Conservation (phyloP, 2,113 vertebrate species). For the Sylvietta virens region DNA sequence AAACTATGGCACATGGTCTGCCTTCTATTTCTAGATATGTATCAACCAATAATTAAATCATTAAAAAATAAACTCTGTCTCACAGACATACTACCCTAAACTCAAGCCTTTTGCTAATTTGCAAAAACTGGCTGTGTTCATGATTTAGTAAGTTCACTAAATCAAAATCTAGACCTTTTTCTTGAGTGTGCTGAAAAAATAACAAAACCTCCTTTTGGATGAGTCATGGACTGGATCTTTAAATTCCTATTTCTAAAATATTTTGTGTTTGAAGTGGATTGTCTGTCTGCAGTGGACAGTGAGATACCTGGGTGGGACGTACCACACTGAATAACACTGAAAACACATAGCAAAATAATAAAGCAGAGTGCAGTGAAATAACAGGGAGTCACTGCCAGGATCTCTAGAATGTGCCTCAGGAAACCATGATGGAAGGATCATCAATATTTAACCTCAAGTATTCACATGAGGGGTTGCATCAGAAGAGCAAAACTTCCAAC, state of each 20-base stretch:
- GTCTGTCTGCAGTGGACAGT: neutral
- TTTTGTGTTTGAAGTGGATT: neutral
- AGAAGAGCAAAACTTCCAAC: neutral
- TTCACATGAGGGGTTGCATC: neutral
- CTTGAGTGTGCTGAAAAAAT: neutral
- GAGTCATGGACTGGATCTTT: neutral
- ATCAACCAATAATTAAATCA: neutral
- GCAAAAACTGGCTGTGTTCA: neutral
- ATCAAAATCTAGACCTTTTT: neutral
- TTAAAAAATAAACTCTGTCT: neutral
- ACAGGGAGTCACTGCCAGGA: neutral
- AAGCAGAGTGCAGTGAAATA: neutral
- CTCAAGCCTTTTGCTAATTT: neutral
- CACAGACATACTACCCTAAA: neutral
- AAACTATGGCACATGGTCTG: neutral
- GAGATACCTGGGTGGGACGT: neutral
- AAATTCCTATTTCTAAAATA: neutral
- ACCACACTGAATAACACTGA: neutral
- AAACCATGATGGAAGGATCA: accelerated
- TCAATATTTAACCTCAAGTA: neutral
- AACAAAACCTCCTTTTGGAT: neutral
- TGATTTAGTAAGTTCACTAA: neutral
- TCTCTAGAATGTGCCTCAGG: neutral
- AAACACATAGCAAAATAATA: neutral
- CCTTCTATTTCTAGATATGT: neutral